A percentile compares a stretch with the other conserved stretches of the same genome.
These are phyloP conservation scores for Macrotis lagotis DNA, from an alignment of 2,113 vertebrate genomes.

Conservation along the genomic window DNA sequence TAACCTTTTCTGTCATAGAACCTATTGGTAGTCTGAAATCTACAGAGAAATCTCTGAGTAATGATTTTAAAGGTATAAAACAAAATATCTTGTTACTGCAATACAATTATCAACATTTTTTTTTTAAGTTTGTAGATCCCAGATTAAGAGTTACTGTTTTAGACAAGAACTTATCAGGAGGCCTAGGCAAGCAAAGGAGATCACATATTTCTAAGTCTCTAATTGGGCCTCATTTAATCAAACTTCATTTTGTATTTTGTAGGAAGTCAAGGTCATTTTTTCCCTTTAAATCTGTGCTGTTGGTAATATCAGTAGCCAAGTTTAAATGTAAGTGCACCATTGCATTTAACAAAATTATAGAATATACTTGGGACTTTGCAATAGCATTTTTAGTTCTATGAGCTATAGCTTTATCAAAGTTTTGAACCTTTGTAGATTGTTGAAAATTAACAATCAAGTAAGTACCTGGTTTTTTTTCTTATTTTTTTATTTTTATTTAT, in stretches of 20 bases:
- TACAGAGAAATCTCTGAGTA: not conserved
- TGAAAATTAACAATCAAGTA: conserved; percentile 11
- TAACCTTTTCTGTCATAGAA: not conserved
- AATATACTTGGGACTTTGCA: not conserved
- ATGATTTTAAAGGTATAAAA: no score
- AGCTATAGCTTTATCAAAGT: not conserved
- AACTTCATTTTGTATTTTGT: conserved; percentile 20
- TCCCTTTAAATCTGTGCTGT: not conserved
- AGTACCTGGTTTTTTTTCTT: not conserved
- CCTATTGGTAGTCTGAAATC: not conserved
- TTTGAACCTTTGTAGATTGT: not conserved
- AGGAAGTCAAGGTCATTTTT: not conserved
- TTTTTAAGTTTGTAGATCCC: not conserved
- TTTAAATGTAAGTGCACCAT: not conserved
- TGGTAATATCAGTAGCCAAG: not conserved
- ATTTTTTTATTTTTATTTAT: no score
- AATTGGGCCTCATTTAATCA: conserved; percentile 31
- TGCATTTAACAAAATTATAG: conserved; percentile 37
- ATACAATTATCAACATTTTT: not conserved
- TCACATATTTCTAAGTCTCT: conserved; percentile 1
- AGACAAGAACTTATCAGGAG: conserved; percentile 4
- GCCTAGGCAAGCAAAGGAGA: not conserved
- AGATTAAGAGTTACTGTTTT: not conserved
- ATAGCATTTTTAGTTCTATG: conserved; percentile 31
- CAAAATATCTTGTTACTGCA: not conserved